Base-by-base conservation (phyloP, 2,888 invertebrate species). In the Aphidius colemani region DNA sequence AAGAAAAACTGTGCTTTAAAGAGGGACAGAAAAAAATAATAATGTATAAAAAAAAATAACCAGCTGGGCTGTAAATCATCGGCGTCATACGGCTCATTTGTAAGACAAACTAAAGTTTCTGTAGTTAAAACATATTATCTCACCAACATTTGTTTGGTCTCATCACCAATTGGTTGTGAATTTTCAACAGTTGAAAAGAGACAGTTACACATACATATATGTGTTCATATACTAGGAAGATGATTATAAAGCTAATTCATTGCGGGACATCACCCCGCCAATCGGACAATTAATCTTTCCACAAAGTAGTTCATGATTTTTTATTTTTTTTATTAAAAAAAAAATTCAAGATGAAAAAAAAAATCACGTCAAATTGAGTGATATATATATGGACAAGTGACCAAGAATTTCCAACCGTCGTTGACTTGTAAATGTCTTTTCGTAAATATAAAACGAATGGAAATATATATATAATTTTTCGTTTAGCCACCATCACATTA, bases 21-120 rank as follows among this genome's bases (percentile, higher is more conserved):
- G 13, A 18, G 13, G 1, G 13, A 18, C 13, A 18, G 13, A 18
- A 18, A 18, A 18, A 18, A 18, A 18, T 18, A 18, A 18, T 18
- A 18, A 18, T 18, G 2, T 18, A 18, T 18, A 18, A 18, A 49
- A 59, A 7, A 11, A 43, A 67, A 61, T 64, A 66, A 66, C 56
- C 67, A 69, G 71, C 70, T 64, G 66, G 69, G 74, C 67, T 75
- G 74, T 80, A 79, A 81, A 80, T 81, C 80, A 80, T 78, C 73
- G 69, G 74, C 78, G 79, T 80, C 77, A 75, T 76, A 72, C 75
- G 80, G 75, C 80, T 78, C 80, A 79, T 81, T 80, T 81, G 78
- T 77, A 80, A 79, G 79, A 80, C 78, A 79, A 81, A 79, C 73
- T 74, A 68, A 61, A 57, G 65, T 65, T 61, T 44, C 46, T 46